These are phyloP conservation scores for Drosophila pachea DNA, from an alignment of 1,140 invertebrate species.

Conservation along the genomic window DNA sequence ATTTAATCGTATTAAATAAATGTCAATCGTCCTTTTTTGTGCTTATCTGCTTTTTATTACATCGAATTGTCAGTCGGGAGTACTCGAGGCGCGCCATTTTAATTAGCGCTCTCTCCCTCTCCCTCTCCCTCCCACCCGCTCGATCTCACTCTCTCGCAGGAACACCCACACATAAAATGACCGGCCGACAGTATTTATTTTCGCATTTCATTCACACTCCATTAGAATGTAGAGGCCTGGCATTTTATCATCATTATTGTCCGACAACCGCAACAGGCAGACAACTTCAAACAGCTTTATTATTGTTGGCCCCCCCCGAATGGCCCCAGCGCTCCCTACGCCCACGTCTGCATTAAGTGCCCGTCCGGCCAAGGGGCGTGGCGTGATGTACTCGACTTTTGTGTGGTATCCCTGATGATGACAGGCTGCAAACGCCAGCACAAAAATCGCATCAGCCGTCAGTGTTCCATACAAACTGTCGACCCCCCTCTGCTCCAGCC, in stretches of 20 bases:
- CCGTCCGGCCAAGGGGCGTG: neutral
- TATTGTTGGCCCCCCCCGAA: conserved; percentile 1
- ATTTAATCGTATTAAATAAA: neutral
- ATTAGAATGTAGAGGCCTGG: conserved; percentile 2
- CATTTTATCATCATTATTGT: conserved; percentile 1
- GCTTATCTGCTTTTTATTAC: neutral
- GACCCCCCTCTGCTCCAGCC: neutral
- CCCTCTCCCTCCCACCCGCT: neutral
- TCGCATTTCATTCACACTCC: neutral
- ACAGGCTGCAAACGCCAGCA: conserved; percentile 5
- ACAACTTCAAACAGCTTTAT: conserved; percentile 3
- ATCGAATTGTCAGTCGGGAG: neutral
- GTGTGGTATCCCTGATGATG: conserved; percentile 2
- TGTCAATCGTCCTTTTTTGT: neutral
- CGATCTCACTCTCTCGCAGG: neutral
- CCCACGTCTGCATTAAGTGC: neutral
- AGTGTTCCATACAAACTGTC: neutral
- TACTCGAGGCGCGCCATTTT: neutral
- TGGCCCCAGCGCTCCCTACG: neutral
- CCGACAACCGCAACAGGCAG: neutral
- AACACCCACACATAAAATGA: neutral
- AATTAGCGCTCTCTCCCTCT: neutral
- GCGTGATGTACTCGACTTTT: neutral
- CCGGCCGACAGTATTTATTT: neutral
- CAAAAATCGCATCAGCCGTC: conserved; percentile 3